Evolutionary conservation across 2,797 vertebrate species (phyloP), one percentile per base, ranked within the genome.

Genomic region (Anabacerthia variegaticeps): DNA sequence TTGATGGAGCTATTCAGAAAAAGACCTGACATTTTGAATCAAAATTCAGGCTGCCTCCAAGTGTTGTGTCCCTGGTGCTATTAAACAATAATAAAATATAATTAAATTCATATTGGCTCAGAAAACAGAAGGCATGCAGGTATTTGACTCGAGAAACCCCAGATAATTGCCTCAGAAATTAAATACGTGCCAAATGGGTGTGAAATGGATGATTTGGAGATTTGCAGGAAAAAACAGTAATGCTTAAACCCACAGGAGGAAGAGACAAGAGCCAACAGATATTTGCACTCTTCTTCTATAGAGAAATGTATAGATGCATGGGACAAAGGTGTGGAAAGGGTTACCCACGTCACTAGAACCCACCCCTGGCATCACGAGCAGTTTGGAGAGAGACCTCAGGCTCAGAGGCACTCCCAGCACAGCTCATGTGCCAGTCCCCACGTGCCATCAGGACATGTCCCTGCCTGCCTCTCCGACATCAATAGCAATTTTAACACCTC

Each of bases 1-100:
- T 1, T 93, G 88, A 95, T 87, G 85, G 83, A 95, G 63, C 44
- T 95, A 92, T 95, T 94, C 85, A 96, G 89, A 71, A 74, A 94
- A 82, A 84, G 69, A 91, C 55, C 71, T 92, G 85, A 61, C 44
- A 58, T 41, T 88, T 37, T 84, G 71, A 94, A 93, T 62, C 27
- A 85, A 94, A 94, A 92, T 77, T 74, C 89, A 92, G 54, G 43
- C 80, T 92, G 44, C 74, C 85, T 73, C 71, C 59, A 67, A 92
- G 19, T 4, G 0, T 58, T 0, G 0, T 27, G 51, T 68, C 20
- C 34, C 56, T 18, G 1, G 46, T 73, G 59, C 10, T 81, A 39
- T 74, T 85, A 85, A 94, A 77, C 55, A 79, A 67, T 52, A 82
- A 76, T 30, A 30, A 88, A 88, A 54, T 34, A 67, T 3, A 86